Percentiles rank a stretch among this genome's conserved stretches.
Evolutionary conservation across 2,113 vertebrate species (phyloP).

Genomic region (Tetrax tetrax): DNA sequence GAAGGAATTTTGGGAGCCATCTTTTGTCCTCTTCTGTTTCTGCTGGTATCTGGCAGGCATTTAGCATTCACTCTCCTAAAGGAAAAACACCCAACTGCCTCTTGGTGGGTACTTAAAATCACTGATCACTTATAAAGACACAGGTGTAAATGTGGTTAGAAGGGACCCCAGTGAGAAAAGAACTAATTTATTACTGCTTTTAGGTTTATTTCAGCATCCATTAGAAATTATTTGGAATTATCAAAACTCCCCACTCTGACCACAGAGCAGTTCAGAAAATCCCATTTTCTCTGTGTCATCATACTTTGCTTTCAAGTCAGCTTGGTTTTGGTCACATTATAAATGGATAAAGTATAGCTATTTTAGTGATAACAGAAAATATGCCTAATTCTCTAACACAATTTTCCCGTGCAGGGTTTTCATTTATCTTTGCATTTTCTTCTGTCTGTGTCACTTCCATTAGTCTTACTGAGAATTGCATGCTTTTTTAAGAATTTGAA

Average conservation of each 20-base stretch:
- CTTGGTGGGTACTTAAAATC: background rate
- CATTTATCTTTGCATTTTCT: background rate
- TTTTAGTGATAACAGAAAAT: conserved; percentile 37
- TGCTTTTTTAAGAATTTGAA: background rate
- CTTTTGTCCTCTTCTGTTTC: background rate
- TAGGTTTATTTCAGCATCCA: background rate
- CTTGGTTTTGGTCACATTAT: background rate
- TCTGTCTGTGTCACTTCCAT: background rate
- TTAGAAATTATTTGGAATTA: background rate
- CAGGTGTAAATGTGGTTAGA: background rate
- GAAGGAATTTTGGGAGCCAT: background rate
- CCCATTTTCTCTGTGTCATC: background rate
- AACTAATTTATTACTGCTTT: background rate
- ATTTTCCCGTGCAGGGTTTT: background rate
- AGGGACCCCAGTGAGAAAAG: background rate
- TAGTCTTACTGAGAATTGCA: background rate
- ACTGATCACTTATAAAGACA: background rate
- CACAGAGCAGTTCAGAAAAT: background rate
- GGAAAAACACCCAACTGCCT: background rate
- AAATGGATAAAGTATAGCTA: background rate
- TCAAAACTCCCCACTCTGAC: background rate
- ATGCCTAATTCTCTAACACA: background rate
- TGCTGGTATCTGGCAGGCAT: background rate
- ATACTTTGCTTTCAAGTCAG: background rate
- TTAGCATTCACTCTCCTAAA: background rate